Percentiles rank a stretch among this genome's conserved stretches.
phyloP scores from a whole-genome alignment of 2,888 invertebrate species.

The Allygus modestus region DNA sequence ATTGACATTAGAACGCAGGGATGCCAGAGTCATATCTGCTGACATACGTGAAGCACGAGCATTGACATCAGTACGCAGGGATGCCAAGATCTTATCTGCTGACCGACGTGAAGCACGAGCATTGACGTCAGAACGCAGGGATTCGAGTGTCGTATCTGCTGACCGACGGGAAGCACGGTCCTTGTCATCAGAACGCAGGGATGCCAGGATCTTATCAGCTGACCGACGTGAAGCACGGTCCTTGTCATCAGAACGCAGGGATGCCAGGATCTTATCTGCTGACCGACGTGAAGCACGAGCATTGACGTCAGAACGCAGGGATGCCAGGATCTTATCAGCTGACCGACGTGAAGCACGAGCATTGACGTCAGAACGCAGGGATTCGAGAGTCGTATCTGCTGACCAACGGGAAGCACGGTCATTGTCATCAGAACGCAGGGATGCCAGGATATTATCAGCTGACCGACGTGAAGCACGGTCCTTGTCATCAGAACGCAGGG shows the following conservation, averaged over 20 bases:
- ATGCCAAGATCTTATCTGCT: neutral
- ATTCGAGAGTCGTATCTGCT: neutral
- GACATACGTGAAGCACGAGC: constrained; percentile 44
- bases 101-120: neutral
- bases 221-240: neutral
- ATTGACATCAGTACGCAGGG: constrained; percentile 8
- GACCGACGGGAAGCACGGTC: constrained; percentile 37
- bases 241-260: neutral
- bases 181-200: constrained; percentile 8
- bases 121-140: constrained; percentile 24
- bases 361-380: neutral
- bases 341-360: constrained; percentile 19
- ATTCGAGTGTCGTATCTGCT: neutral
- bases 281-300: neutral
- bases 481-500: neutral
- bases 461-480: constrained; percentile 29
- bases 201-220: neutral
- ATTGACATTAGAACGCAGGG: constrained; percentile 26
- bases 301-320: neutral
- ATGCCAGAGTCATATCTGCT: neutral
- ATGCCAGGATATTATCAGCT: neutral
- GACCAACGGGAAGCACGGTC: neutral
- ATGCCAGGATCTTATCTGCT: neutral
- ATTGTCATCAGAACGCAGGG: neutral
- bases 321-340: neutral